Evolutionary conservation across 2,797 vertebrate genomes (phyloP), one percentile per base, ranked within the genome.

Genomic region (Pitangus sulphuratus): DNA sequence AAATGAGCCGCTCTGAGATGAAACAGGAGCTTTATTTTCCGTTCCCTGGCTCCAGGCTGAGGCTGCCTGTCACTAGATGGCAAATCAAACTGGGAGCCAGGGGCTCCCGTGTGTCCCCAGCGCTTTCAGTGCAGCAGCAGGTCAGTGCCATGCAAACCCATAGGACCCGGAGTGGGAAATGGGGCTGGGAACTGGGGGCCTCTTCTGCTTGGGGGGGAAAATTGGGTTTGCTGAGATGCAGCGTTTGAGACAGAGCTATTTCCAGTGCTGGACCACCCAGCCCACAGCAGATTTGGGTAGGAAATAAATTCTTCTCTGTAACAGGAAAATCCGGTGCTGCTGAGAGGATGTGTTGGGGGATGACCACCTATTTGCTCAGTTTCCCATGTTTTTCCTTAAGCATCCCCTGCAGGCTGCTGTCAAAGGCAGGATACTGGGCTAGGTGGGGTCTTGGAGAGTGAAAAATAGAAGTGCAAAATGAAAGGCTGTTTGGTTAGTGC

Each of bases 1-100:
- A 90, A 96, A 96, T 87, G 87, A 95, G 89, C 75, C 0, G 8
- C 5, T 9, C 81, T 83, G 75, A 94, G 93, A 94, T 92, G 90
- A 94, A 93, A 89, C 57, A 42, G 84, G 72, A 94, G 89, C 75
- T 95, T 90, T 97, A 91, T 90, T 90, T 94, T 86, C 77, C 37
- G 39, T 79, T 94, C 58, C 64, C 60, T 72, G 77, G 83, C 91
- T 93, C n/a, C 0, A 3, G 66, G 70, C 88, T 88, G 2, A 2
- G 70, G 78, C 84, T 90, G 74, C 68, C 75, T 82, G 75, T 90
- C 89, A 50, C 81, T 22, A 70, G 78, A 24, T 42, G 48, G 71
- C 62, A 44, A 84, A 87, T 85, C 57, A 60, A 64, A 39, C 74
- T 9, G 54, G 57, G 85, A 93, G 35, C 82, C 68, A 22, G 81